phyloP scores from a whole-genome alignment of 2,888 invertebrate species.

The Cyaniris semiargus region DNA sequence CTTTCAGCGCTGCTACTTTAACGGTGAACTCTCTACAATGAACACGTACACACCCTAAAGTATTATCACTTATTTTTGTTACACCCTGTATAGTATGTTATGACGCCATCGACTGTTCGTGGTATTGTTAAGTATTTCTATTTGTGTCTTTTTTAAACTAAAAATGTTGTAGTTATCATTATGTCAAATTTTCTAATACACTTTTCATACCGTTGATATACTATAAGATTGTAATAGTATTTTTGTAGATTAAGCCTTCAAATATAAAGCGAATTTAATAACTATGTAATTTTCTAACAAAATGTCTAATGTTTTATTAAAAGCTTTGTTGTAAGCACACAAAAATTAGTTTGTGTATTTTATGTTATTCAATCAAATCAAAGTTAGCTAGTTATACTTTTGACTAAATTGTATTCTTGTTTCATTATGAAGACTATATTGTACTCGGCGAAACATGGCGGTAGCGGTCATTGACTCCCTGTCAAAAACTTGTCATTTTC shows the following conservation, averaged over 20 bases:
- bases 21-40: no score
- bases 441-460: no score
- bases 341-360: neutral
- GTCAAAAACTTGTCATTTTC: no score
- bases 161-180: slow-evolving; percentile 29
- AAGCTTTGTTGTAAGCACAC: neutral
- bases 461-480: no score
- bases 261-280: no score
- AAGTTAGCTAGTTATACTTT: neutral
- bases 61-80: no score
- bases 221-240: slow-evolving; percentile 31
- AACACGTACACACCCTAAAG: no score
- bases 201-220: slow-evolving; percentile 34
- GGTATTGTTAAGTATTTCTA: slow-evolving; percentile 48
- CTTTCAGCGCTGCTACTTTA: no score
- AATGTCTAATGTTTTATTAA: neutral
- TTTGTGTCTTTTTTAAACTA: slow-evolving; percentile 43
- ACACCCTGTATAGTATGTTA: slow-evolving; percentile 7
- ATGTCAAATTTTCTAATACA: slow-evolving; percentile 27
- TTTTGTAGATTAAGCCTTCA: neutral
- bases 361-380: no score
- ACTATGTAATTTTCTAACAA: no score
- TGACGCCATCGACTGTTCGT: slow-evolving; percentile 46
- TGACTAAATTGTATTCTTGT: neutral
- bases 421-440: neutral